Conservation (phyloP, 92 coral and sea anemone species). For the Metridium senile region DNA sequence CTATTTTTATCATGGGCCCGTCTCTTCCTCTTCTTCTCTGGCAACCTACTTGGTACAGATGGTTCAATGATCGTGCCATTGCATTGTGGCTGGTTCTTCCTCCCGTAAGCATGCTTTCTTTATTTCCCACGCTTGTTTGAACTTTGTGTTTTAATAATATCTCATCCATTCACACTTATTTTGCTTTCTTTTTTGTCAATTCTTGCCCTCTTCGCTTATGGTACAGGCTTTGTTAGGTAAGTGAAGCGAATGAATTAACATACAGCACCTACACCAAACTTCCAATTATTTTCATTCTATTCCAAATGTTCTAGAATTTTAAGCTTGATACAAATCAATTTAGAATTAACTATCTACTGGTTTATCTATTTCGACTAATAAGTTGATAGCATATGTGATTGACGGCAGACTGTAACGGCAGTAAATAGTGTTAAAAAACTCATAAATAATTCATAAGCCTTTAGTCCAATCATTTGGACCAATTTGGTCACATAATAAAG, state of each 20-base stretch:
- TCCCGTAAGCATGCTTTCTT: constrained; percentile 62
- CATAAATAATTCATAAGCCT: no score
- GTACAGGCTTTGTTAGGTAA: constrained; percentile 15
- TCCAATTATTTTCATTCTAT: not conserved
- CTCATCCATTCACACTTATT: not conserved
- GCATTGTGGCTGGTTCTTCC: constrained; percentile 78
- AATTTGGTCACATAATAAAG: no score
- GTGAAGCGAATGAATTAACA: not conserved
- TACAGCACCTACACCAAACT: not conserved
- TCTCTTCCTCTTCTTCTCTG: constrained; percentile 74
- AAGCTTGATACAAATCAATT: not conserved
- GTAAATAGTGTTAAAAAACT: no score
- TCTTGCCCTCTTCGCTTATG: not conserved
- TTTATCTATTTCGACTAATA: no score
- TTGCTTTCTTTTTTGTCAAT: not conserved
- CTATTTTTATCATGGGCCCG: constrained; percentile 84
- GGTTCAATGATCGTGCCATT: constrained; percentile 71
- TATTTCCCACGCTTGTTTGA: not conserved
- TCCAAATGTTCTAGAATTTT: not conserved
- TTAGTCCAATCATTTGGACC: no score
- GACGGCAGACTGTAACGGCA: no score
- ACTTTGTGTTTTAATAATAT: not conserved
- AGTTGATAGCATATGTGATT: no score
- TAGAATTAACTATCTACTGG: not conserved
- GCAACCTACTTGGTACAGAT: constrained; percentile 90